A percentile compares a stretch with the other conserved stretches of the same genome.
Evolutionary conservation across 2,113 vertebrate genomes (phyloP).

Genomic region (Vulpes ferrilata): DNA sequence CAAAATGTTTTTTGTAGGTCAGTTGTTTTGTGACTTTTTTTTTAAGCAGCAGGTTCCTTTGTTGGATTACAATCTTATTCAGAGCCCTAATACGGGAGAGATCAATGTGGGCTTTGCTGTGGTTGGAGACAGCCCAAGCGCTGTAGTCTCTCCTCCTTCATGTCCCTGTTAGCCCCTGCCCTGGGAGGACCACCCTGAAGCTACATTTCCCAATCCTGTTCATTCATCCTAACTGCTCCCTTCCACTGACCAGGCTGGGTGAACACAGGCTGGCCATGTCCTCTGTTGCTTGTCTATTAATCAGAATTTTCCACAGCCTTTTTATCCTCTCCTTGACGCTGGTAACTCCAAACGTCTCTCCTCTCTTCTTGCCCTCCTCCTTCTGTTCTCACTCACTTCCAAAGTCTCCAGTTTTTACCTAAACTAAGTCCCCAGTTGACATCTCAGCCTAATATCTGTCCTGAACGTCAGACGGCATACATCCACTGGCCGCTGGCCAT

Average conservation of each 20-base stretch:
- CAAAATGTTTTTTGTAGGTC: background rate
- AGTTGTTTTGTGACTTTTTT: background rate
- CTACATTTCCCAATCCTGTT: background rate
- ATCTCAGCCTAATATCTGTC: background rate
- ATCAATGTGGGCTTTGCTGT: background rate
- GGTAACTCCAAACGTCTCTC: background rate
- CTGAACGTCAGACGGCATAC: background rate
- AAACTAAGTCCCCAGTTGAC: background rate
- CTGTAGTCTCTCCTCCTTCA: background rate
- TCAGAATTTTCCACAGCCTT: background rate
- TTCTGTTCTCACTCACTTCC: background rate
- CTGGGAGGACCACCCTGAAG: background rate
- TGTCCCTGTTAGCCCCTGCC: background rate
- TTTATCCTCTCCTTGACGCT: background rate
- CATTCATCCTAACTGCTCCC: background rate
- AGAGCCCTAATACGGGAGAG: background rate
- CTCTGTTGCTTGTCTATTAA: background rate
- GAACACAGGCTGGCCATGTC: background rate
- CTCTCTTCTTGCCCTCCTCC: constrained; percentile 9
- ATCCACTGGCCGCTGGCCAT: background rate
- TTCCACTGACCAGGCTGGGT: background rate
- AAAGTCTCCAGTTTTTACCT: background rate
- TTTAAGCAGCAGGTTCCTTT: background rate
- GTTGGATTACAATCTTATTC: constrained; percentile 49
- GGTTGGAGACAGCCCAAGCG: background rate